phyloP scores from a whole-genome alignment of 2,113 vertebrate species.

The Pterocles burchelli region DNA sequence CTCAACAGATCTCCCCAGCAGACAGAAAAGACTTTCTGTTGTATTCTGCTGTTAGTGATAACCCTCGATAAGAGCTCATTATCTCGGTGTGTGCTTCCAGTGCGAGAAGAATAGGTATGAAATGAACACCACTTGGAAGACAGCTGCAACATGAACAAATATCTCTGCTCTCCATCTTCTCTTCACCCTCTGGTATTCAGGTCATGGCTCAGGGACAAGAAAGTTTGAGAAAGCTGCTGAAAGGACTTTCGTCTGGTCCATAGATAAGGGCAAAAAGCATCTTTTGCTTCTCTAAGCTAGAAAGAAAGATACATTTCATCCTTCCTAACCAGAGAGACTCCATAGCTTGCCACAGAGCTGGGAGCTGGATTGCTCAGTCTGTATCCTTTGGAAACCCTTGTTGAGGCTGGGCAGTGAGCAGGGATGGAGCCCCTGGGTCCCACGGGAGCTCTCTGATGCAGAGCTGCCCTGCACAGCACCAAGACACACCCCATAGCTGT shows the following conservation, averaged over 20 bases:
- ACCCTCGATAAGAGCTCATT: neutral
- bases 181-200: neutral
- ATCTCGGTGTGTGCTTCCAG: neutral
- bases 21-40: neutral
- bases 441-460: neutral
- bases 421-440: neutral
- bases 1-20: neutral
- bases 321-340: neutral
- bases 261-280: neutral
- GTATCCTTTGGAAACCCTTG: neutral
- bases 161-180: neutral
- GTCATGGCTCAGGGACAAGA: neutral
- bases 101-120: neutral
- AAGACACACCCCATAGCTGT: fast-evolving
- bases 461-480: neutral
- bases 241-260: neutral
- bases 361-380: neutral
- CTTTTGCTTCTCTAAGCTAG: neutral
- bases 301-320: neutral
- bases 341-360: neutral
- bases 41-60: neutral
- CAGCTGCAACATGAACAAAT: neutral
- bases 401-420: neutral
- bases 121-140: neutral
- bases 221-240: neutral